These are phyloP conservation scores for Drepana arcuata DNA, from an alignment of 1,140 invertebrate species.

Conservation along the genomic window DNA sequence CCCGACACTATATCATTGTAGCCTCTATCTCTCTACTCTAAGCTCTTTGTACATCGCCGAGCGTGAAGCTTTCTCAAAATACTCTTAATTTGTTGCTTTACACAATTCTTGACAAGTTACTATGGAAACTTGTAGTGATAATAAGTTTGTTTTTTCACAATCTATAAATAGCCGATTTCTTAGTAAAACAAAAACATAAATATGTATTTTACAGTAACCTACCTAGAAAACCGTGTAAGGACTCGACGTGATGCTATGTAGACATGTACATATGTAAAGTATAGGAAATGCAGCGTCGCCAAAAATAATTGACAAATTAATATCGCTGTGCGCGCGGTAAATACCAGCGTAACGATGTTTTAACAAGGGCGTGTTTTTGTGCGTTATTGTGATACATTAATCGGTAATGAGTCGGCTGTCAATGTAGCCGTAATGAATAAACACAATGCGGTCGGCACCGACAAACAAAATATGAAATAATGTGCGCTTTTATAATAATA, in stretches of 20 bases:
- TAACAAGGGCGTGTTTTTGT: constrained; percentile 38
- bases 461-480: constrained; percentile 26
- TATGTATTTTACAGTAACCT: too few species aligned
- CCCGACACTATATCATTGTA: constrained; percentile 69
- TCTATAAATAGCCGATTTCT: too few species aligned
- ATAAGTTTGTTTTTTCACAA: too few species aligned
- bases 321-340: too few species aligned
- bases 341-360: constrained; percentile 23
- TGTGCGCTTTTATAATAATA: constrained; percentile 16
- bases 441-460: constrained; percentile 30
- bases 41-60: constrained; percentile 40
- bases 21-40: constrained; percentile 51
- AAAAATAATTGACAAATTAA: too few species aligned
- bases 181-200: too few species aligned
- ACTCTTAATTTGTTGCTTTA: constrained; percentile 34
- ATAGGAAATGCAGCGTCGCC: too few species aligned
- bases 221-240: too few species aligned
- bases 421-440: constrained; percentile 45
- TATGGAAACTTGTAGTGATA: too few species aligned
- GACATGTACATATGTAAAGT: too few species aligned
- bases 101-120: too few species aligned
- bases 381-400: constrained; percentile 45
- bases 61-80: constrained; percentile 43
- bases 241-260: too few species aligned
- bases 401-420: constrained; percentile 35